phyloP scores from a whole-genome alignment of 2,888 invertebrate species.

The Agrotis clavis region DNA sequence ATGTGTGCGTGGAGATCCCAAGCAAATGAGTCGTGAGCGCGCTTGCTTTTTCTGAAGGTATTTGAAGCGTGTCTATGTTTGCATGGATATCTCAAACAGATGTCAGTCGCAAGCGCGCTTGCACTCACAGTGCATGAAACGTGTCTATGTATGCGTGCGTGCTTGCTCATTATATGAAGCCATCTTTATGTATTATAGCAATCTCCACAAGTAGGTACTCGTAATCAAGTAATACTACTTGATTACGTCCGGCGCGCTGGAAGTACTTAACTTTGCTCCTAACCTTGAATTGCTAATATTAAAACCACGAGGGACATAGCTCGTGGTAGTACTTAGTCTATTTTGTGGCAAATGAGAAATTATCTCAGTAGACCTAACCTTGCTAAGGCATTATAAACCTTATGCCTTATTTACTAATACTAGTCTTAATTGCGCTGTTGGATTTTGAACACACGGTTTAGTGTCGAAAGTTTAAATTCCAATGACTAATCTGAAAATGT shows the following conservation, averaged over 20 bases:
- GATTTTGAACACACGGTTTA: neutral
- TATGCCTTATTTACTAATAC: neutral
- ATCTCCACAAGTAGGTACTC: neutral
- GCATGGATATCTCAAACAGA: too few relatives aligned
- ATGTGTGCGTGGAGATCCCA: too few relatives aligned
- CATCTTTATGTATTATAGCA: neutral
- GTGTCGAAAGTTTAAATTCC: neutral
- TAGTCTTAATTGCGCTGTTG: too few relatives aligned
- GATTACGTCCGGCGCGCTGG: slow-evolving; percentile 3
- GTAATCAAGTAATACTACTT: neutral
- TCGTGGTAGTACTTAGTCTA: neutral
- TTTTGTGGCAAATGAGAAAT: neutral
- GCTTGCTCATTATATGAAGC: neutral
- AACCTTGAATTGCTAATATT: slow-evolving; percentile 14
- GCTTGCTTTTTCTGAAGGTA: too few relatives aligned
- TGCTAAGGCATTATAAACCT: slow-evolving; percentile 2
- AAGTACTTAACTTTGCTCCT: neutral
- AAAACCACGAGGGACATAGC: neutral
- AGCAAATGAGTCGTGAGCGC: too few relatives aligned
- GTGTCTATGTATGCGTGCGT: neutral
- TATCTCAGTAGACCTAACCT: neutral
- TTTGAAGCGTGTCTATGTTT: too few relatives aligned
- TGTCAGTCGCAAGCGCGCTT: neutral
- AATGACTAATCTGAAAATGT: neutral
- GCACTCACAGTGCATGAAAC: neutral